A percentile compares a stretch with the other conserved stretches of the same genome.
Conservation (phyloP, 2,797 vertebrate species). For the Rhinogobio ventralis region DNA sequence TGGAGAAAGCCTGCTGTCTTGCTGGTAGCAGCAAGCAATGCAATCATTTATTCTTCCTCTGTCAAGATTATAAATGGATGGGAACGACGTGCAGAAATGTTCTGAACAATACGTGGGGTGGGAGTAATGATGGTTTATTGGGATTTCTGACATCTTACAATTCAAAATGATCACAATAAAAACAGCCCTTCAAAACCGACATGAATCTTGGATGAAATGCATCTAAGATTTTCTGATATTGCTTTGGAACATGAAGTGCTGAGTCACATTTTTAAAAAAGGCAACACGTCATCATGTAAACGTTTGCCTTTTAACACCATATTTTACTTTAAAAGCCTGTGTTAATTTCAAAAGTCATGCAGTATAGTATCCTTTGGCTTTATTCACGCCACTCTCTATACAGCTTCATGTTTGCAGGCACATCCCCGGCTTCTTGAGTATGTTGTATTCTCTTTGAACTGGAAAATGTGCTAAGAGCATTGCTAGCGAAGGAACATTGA, state of each 20-base stretch:
- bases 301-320: background rate
- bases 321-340: background rate
- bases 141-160: background rate
- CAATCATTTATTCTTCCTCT: slow-evolving; percentile 9
- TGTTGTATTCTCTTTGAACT: slow-evolving; percentile 46
- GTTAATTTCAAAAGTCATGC: background rate
- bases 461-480: slow-evolving; percentile 24
- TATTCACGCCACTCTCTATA: background rate
- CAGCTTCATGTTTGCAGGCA: slow-evolving; percentile 2
- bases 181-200: background rate
- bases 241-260: slow-evolving; percentile 16
- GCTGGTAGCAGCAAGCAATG: background rate
- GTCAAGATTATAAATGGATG: slow-evolving; percentile 29
- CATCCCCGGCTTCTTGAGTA: background rate
- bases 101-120: background rate
- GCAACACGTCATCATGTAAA: background rate
- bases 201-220: background rate
- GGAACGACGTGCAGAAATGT: slow-evolving; percentile 12
- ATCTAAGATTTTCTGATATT: background rate
- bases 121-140: slow-evolving; percentile 3
- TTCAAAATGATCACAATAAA: slow-evolving; percentile 19
- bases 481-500: slow-evolving; percentile 21
- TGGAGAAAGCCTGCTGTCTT: slow-evolving; percentile 24
- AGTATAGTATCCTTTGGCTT: background rate
- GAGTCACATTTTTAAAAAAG: slow-evolving; percentile 22